phyloP scores from a whole-genome alignment of 2,797 vertebrate genomes.

The Labroides dimidiatus region DNA sequence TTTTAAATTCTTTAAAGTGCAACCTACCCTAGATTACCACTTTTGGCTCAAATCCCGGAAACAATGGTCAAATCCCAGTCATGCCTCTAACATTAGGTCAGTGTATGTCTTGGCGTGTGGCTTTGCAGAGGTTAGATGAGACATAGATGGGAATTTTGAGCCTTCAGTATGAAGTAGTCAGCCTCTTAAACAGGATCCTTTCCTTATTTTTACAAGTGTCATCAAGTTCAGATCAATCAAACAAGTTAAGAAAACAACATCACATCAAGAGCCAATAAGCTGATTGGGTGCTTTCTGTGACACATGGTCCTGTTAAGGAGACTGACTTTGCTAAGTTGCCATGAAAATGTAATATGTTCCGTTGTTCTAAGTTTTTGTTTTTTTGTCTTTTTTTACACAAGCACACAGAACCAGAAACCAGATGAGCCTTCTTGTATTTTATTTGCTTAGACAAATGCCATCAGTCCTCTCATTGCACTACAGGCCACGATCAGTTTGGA shows the following conservation, averaged over 20 bases:
- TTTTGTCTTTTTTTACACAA: too few relatives aligned
- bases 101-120: conserved; percentile 26
- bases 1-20: conserved; percentile 33
- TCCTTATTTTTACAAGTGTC: background rate
- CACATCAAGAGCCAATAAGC: too few relatives aligned
- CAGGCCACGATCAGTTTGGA: too few relatives aligned
- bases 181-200: background rate
- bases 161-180: background rate
- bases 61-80: conserved; percentile 29
- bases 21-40: conserved; percentile 31
- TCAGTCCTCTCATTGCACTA: too few relatives aligned
- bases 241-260: too few relatives aligned
- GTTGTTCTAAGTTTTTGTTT: too few relatives aligned
- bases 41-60: conserved; percentile 30
- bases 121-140: conserved; percentile 26
- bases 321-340: background rate
- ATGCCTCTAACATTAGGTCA: conserved; percentile 48
- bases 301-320: background rate
- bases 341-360: background rate
- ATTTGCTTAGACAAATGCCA: too few relatives aligned
- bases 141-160: conserved; percentile 18
- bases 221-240: background rate
- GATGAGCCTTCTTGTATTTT: too few relatives aligned
- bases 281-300: background rate
- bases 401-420: too few relatives aligned